A percentile compares a stretch with the other conserved stretches of the same genome.
These are phyloP conservation scores for Sinhomidia bicolor DNA, from an alignment of 2,888 invertebrate genomes.

Conservation along the genomic window DNA sequence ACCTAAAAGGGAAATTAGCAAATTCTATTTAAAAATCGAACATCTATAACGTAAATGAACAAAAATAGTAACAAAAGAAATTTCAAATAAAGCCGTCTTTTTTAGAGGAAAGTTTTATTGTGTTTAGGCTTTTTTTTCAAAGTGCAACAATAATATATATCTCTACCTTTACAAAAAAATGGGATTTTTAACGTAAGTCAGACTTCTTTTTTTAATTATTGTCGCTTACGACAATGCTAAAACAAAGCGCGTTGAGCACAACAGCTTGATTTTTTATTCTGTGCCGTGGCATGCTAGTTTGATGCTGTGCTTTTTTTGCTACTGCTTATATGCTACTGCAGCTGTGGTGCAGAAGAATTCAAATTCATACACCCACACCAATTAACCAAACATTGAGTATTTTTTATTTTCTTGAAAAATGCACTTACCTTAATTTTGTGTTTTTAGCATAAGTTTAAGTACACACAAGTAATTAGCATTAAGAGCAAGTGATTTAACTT, in stretches of 20 bases:
- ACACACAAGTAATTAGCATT: too few relatives aligned
- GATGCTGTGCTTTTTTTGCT: too few relatives aligned
- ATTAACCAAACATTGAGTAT: too few relatives aligned
- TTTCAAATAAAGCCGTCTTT: slow-evolving; percentile 3
- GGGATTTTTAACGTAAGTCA: background rate
- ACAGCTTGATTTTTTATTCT: too few relatives aligned
- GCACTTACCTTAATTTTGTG: too few relatives aligned
- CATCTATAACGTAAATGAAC: too few relatives aligned
- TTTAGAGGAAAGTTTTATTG: background rate
- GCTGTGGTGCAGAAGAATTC: too few relatives aligned
- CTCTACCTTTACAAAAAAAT: background rate
- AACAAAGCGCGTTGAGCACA: background rate
- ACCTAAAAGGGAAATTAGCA: slow-evolving; percentile 45
- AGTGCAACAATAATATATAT: background rate
- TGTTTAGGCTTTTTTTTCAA: background rate
- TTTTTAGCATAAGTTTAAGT: too few relatives aligned
- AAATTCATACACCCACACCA: background rate
- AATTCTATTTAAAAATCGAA: background rate
- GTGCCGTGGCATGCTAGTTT: too few relatives aligned
- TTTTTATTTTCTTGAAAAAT: too few relatives aligned
- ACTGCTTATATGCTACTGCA: too few relatives aligned
- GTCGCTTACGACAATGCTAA: background rate
- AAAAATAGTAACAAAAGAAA: background rate
- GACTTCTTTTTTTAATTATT: background rate
- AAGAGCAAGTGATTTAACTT: too few relatives aligned